Conservation (phyloP, 2,113 vertebrate genomes). For the Patagioenas fasciata region DNA sequence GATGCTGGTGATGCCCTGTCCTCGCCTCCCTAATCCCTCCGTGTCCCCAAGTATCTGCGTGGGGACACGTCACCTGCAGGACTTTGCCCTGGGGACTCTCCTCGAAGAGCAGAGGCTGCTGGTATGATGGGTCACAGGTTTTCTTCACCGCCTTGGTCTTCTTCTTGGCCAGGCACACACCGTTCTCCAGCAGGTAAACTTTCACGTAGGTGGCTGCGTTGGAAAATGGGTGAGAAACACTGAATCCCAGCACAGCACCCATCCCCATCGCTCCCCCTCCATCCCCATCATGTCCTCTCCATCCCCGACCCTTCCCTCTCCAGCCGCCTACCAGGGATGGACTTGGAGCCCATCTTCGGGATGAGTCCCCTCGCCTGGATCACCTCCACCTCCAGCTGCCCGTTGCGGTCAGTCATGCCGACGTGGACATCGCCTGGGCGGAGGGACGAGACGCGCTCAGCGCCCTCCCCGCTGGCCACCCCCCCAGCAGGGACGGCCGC, state of each 20-base stretch:
- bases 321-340: slow-evolving; percentile 83
- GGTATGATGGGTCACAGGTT: slow-evolving; percentile 90
- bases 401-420: slow-evolving; percentile 88
- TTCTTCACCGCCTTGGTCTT: slow-evolving; percentile 95
- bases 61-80: slow-evolving; percentile 82
- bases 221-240: background rate
- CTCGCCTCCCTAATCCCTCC: background rate
- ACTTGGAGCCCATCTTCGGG: slow-evolving; percentile 91
- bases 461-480: background rate
- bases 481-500: background rate
- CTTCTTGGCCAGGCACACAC: slow-evolving; percentile 93
- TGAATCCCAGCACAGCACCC: accelerated
- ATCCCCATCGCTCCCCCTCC: accelerated
- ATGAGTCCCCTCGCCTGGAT: slow-evolving; percentile 92
- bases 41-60: accelerated
- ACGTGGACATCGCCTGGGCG: slow-evolving; percentile 90
- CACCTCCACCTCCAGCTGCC: slow-evolving; percentile 96
- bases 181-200: slow-evolving; percentile 94
- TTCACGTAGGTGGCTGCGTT: slow-evolving; percentile 90
- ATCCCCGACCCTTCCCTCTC: background rate
- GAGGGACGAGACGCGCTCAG: background rate
- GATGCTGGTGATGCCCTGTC: background rate
- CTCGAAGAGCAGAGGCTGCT: slow-evolving; percentile 94
- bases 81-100: slow-evolving; percentile 96
- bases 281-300: background rate